These are phyloP conservation scores for Meleagris gallopavo DNA, from an alignment of 2,113 vertebrate species.

Conservation along the genomic window DNA sequence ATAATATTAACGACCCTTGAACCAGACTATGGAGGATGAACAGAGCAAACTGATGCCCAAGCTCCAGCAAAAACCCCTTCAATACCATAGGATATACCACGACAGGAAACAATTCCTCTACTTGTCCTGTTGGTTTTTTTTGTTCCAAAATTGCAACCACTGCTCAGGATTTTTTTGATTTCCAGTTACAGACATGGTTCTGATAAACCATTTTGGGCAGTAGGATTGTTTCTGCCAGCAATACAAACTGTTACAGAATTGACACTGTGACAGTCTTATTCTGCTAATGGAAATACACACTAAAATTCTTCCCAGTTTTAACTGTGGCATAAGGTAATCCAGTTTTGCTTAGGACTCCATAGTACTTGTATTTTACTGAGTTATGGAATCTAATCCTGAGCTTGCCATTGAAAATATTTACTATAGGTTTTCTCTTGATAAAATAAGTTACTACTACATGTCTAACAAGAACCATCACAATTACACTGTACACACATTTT, in stretches of 20 bases:
- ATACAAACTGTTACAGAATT: not conserved
- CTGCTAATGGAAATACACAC: not conserved
- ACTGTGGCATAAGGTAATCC: not conserved
- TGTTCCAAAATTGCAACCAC: not conserved
- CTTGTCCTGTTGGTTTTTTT: not conserved
- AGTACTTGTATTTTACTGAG: not conserved
- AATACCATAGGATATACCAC: rapidly evolving
- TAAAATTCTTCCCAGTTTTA: not conserved
- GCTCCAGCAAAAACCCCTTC: not conserved
- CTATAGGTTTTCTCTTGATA: not conserved
- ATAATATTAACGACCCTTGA: not conserved
- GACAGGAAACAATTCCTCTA: not conserved
- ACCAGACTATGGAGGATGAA: not conserved
- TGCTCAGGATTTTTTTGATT: not conserved
- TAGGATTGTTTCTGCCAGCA: not conserved
- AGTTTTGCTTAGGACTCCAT: not conserved
- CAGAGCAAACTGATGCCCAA: not conserved
- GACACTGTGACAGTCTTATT: not conserved
- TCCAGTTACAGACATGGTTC: not conserved
- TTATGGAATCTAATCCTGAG: not conserved
- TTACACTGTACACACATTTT: not conserved
- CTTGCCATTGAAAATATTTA: not conserved
- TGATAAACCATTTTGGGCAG: not conserved
- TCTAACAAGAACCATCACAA: not conserved
- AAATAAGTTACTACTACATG: not conserved